Evolutionary conservation across 2,113 vertebrate genomes (phyloP).

Genomic region (Phaethon lepturus): DNA sequence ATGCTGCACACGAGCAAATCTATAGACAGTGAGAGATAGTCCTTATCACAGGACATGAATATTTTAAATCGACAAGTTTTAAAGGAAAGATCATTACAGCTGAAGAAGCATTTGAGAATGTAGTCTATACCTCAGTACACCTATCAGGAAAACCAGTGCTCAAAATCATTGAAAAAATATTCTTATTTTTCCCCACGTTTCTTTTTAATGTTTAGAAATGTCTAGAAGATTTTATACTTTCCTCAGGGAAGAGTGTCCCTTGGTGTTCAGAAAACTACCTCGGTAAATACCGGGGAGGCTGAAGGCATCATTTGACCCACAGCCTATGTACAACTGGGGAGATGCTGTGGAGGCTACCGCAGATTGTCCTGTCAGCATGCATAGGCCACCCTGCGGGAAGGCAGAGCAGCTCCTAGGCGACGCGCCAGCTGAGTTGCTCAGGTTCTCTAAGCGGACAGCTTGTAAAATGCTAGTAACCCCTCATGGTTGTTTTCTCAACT

Average conservation of each 20-base stretch:
- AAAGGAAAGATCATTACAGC: not conserved
- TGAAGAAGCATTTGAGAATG: not conserved
- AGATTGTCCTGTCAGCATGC: not conserved
- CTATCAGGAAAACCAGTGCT: not conserved
- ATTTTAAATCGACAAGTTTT: not conserved
- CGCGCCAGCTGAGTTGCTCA: not conserved
- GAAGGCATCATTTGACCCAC: not conserved
- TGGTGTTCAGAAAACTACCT: not conserved
- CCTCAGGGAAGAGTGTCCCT: not conserved
- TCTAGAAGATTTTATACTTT: not conserved
- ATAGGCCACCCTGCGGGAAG: not conserved
- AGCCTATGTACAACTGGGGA: fast-evolving
- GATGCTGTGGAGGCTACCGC: not conserved
- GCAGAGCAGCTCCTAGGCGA: not conserved
- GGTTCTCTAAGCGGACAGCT: not conserved
- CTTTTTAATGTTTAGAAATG: not conserved
- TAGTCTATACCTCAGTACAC: not conserved
- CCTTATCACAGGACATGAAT: not conserved
- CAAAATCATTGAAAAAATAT: not conserved
- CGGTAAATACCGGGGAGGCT: not conserved
- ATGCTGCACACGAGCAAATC: not conserved
- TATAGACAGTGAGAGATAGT: not conserved
- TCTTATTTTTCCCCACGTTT: not conserved
- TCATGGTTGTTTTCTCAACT: not conserved
- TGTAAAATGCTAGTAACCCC: not conserved